phyloP scores from a whole-genome alignment of 1,140 invertebrate species.

The Lasaia peninsularis region DNA sequence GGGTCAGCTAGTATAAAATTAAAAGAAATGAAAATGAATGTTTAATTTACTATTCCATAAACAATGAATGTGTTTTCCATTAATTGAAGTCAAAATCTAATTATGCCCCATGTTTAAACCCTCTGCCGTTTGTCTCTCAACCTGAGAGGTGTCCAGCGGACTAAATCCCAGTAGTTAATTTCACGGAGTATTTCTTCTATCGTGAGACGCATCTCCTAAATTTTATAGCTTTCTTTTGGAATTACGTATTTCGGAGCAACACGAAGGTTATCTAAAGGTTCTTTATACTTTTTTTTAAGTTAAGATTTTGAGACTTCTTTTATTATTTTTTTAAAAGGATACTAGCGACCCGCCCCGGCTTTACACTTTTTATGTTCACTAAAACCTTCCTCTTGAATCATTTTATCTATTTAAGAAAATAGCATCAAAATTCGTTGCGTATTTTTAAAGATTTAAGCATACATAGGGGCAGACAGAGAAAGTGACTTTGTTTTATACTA shows the following conservation, averaged over 20 bases:
- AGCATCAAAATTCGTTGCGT: too few species aligned
- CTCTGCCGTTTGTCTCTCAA: conserved; percentile 47
- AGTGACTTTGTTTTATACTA: too few species aligned
- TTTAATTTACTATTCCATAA: background rate
- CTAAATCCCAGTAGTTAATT: conserved; percentile 58
- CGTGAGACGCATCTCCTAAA: conserved; percentile 43
- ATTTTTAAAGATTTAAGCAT: too few species aligned
- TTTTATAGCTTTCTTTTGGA: conserved; percentile 49
- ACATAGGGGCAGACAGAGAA: too few species aligned
- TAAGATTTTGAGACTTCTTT: background rate
- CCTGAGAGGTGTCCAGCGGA: conserved; percentile 57
- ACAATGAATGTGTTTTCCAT: background rate
- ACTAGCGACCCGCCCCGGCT: too few species aligned
- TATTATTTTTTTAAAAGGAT: too few species aligned
- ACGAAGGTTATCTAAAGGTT: background rate
- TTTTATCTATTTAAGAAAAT: too few species aligned
- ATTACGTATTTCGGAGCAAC: conserved; percentile 40
- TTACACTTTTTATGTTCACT: too few species aligned
- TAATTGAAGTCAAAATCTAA: conserved; percentile 9
- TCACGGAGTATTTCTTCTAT: conserved; percentile 59
- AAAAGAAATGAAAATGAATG: too few species aligned
- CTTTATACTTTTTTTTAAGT: background rate
- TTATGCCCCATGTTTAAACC: conserved; percentile 8
- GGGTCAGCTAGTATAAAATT: too few species aligned
- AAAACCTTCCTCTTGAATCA: too few species aligned